A percentile compares a stretch with the other conserved stretches of the same genome.
Evolutionary conservation across 2,797 vertebrate species (phyloP).

Genomic region (Merluccius polli): DNA sequence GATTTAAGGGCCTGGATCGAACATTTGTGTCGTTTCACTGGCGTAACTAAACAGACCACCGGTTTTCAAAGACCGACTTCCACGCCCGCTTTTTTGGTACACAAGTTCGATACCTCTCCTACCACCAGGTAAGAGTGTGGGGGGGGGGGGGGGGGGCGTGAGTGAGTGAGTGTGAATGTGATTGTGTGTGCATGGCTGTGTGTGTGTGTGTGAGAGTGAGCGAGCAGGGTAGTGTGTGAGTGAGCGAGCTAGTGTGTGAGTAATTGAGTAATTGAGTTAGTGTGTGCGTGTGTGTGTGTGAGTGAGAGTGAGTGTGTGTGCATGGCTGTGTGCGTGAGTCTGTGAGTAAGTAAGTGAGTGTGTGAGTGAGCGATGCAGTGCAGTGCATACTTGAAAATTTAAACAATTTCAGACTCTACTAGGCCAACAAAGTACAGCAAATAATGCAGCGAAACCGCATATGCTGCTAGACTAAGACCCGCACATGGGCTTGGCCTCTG

Average conservation of each 20-base stretch:
- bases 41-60: slow-evolving; percentile 46
- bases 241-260: not conserved
- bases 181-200: slow-evolving; percentile 22
- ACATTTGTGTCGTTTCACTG: slow-evolving; percentile 65
- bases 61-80: slow-evolving; percentile 50
- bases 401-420: not conserved
- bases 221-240: not conserved
- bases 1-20: slow-evolving; percentile 67
- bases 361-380: not conserved
- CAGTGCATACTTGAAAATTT: not conserved
- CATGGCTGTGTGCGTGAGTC: not conserved
- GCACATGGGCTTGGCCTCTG: not conserved
- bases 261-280: not conserved
- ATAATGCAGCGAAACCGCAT: not conserved
- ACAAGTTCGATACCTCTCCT: slow-evolving; percentile 37
- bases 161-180: slow-evolving; percentile 15
- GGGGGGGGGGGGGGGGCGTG: slow-evolving; percentile 28
- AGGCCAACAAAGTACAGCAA: not conserved
- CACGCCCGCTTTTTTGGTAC: slow-evolving; percentile 10
- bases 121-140: slow-evolving; percentile 35
- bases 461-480: not conserved
- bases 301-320: not conserved
- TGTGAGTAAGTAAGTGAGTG: not conserved
- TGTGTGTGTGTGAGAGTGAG: too few species aligned
- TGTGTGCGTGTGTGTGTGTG: not conserved